Evolutionary conservation across 2,797 vertebrate species (phyloP), one percentile per base, ranked within the genome.

Genomic region (Microtus agrestis): DNA sequence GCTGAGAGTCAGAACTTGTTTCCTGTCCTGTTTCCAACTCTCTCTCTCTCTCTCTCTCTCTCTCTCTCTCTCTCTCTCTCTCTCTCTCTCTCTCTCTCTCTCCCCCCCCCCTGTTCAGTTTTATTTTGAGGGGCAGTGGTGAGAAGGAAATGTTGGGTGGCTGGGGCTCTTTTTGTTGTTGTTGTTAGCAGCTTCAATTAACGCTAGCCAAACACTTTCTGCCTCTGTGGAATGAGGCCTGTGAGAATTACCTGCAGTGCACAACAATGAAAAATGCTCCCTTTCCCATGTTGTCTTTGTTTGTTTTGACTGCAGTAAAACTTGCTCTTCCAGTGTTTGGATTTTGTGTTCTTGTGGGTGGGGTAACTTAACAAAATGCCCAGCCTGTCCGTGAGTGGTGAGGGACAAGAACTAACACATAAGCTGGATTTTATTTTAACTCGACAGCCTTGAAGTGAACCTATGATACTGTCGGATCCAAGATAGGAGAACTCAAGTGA

Each of bases 291-390:
- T 85, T 46, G 71, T 78, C 91, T 89, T 84, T 95, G 4, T 98
- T 97, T 97, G 90, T 96, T 98, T 96, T 94, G 93, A 96, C 91
- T 97, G 97, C 94, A 71, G 84, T 87, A 94, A 96, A 97, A 97
- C 96, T 97, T 48, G 96, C 95, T 97, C 93, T 95, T 95, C 96
- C 93, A 96, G 92, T 91, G 93, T 91, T 95, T 69, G 82, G 95
- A 81, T 94, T 86, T 87, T 93, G 95, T 93, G 88, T 92, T 96
- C 95, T 89, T 8, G 3, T 82, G 92, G 94, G 77, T 84, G 84
- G 92, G 80, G 88, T 94, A 21, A 94, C 31, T 81, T 92, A 76
- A 96, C 34, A 34, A 34, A 91, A 85, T 51, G 80, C 81, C 85
- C 61, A 17, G 1, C 85, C 85, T 90, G 69, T 76, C 65, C 56